Percentiles rank a stretch among this genome's conserved stretches.
Evolutionary conservation across 1,140 invertebrate genomes (phyloP).

Genomic region (Brachionus calyciflorus): DNA sequence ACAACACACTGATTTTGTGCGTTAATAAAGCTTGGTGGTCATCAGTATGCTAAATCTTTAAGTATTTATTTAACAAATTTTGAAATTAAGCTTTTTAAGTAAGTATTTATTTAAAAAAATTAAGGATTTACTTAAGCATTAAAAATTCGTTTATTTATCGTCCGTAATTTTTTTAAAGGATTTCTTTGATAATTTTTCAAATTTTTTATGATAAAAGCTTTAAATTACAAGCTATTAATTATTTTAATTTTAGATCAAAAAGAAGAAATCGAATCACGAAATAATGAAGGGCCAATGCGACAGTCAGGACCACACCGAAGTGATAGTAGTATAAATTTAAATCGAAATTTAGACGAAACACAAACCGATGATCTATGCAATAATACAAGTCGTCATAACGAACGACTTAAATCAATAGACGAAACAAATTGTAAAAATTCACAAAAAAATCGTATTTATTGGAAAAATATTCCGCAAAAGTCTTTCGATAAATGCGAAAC

Average conservation of each 20-base stretch:
- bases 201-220: too few species aligned
- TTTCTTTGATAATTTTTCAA: too few species aligned
- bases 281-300: background rate
- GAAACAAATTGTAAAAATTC: background rate
- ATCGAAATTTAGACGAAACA: background rate
- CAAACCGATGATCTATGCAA: constrained; percentile 24
- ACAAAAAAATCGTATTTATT: background rate
- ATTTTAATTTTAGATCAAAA: constrained; percentile 29
- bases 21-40: too few species aligned
- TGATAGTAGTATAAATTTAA: constrained; percentile 19
- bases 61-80: too few species aligned
- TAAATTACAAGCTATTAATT: background rate
- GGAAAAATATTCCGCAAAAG: background rate
- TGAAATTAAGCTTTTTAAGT: too few species aligned
- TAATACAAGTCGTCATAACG: background rate
- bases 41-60: too few species aligned
- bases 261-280: constrained; percentile 23
- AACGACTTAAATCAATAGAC: constrained; percentile 2
- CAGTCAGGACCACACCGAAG: background rate
- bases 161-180: too few species aligned
- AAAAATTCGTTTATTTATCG: too few species aligned
- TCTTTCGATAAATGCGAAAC: background rate
- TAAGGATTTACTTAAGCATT: too few species aligned
- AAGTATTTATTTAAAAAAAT: too few species aligned
- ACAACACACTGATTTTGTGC: too few species aligned